Conservation (phyloP, 2,888 invertebrate species). For the Fragum fragum region DNA sequence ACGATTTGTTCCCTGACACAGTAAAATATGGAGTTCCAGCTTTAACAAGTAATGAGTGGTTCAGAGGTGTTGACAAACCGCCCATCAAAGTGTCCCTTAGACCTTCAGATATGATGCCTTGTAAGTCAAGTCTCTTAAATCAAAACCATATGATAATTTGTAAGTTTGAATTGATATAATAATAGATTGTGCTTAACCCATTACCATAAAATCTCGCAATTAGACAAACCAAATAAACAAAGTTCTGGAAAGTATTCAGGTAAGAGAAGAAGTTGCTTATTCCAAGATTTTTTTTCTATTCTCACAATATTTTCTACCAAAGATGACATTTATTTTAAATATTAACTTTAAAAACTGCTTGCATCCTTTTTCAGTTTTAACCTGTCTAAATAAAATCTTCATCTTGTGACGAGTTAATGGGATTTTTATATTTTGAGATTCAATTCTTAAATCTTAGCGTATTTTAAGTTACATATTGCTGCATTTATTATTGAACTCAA, state of each 20-base stretch:
- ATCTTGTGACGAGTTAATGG: no score
- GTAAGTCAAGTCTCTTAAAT: conserved; percentile 69
- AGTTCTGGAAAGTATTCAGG: not conserved
- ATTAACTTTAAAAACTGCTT: no score
- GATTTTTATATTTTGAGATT: no score
- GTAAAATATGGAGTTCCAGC: conserved; percentile 95
- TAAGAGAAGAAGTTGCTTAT: not conserved
- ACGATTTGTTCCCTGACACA: conserved; percentile 98
- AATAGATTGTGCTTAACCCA: not conserved
- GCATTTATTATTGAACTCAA: no score
- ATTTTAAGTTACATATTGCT: no score
- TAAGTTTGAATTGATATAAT: no score
- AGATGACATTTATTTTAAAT: no score
- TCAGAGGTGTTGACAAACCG: conserved; percentile 90
- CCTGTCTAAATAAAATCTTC: no score
- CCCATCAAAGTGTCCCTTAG: conserved; percentile 91
- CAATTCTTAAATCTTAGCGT: no score
- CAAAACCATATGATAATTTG: no score
- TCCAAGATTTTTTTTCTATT: not conserved
- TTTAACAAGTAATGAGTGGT: conserved; percentile 93
- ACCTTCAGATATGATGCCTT: conserved; percentile 94
- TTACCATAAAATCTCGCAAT: not conserved
- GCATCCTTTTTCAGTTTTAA: no score
- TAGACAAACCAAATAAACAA: not conserved
- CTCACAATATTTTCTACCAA: not conserved